phyloP scores from a whole-genome alignment of 2,113 vertebrate species.

The Lynx canadensis region DNA sequence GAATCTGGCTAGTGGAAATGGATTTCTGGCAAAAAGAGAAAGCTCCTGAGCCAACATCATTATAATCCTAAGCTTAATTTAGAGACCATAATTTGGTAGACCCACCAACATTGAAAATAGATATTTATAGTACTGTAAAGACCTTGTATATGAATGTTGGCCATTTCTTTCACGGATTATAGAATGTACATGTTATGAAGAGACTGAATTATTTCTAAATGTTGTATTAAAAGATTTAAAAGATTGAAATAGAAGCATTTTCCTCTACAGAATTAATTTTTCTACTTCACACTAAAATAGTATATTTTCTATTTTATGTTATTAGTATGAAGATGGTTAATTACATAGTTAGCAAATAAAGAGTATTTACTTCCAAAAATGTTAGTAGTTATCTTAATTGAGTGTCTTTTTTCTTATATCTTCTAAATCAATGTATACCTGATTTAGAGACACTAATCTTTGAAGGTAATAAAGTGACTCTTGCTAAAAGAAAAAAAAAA shows the following conservation, averaged over 20 bases:
- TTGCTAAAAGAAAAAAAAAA: neutral
- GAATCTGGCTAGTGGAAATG: conserved; percentile 41
- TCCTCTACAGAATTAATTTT: neutral
- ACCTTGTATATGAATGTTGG: conserved; percentile 22
- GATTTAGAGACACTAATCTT: neutral
- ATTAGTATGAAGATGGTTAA: neutral
- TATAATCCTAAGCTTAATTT: conserved; percentile 50
- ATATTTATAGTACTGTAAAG: conserved; percentile 19
- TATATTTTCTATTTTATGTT: neutral
- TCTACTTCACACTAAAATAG: neutral
- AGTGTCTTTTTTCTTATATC: neutral
- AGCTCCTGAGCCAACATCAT: conserved; percentile 29
- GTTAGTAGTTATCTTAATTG: neutral
- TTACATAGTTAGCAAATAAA: neutral
- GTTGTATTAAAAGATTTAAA: neutral
- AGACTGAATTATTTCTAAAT: conserved; percentile 8
- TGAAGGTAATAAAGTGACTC: neutral
- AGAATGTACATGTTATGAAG: neutral
- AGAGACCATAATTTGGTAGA: conserved; percentile 37
- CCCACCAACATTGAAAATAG: conserved; percentile 21
- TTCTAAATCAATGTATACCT: conserved; percentile 15
- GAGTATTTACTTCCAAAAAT: conserved; percentile 20
- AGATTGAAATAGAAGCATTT: neutral
- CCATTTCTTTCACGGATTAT: neutral
- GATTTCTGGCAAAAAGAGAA: conserved; percentile 61